These are phyloP conservation scores for Nibea coibor DNA, from an alignment of 2,113 vertebrate genomes.

Conservation along the genomic window DNA sequence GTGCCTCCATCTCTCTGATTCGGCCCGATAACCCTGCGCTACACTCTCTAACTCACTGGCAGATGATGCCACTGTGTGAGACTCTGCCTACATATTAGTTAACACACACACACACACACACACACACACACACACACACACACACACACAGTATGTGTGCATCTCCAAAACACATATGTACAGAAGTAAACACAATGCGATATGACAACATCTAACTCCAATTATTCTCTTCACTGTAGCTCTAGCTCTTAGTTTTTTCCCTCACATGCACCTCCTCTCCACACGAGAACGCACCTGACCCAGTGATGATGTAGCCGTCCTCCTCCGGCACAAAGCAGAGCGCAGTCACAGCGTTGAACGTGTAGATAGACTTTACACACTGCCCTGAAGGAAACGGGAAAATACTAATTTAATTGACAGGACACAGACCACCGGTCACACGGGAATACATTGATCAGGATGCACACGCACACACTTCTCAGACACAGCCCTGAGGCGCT, in stretches of 20 bases:
- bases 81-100: slow-evolving; percentile 25
- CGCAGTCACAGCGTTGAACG: slow-evolving; percentile 83
- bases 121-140: slow-evolving; percentile 9
- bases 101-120: slow-evolving; percentile 11
- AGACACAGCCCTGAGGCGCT: slow-evolving; percentile 33
- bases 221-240: slow-evolving; percentile 23
- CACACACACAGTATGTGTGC: neutral
- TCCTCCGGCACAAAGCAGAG: slow-evolving; percentile 83
- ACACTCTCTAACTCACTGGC: slow-evolving; percentile 39
- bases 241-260: neutral
- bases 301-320: slow-evolving; percentile 82
- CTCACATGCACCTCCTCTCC: neutral
- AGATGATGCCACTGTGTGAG: slow-evolving; percentile 33
- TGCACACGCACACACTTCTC: slow-evolving; percentile 16
- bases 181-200: neutral
- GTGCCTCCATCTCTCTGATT: slow-evolving; percentile 55
- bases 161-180: neutral
- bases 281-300: slow-evolving; percentile 79
- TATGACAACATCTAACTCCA: slow-evolving; percentile 2
- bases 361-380: slow-evolving; percentile 87
- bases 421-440: slow-evolving; percentile 34
- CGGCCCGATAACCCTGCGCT: slow-evolving; percentile 19
- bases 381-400: slow-evolving; percentile 75
- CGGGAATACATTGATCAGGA: slow-evolving; percentile 41
- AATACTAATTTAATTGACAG: slow-evolving; percentile 60